Base-by-base conservation (phyloP, 2,888 invertebrate genomes). In the Agriopis leucophaearia region DNA sequence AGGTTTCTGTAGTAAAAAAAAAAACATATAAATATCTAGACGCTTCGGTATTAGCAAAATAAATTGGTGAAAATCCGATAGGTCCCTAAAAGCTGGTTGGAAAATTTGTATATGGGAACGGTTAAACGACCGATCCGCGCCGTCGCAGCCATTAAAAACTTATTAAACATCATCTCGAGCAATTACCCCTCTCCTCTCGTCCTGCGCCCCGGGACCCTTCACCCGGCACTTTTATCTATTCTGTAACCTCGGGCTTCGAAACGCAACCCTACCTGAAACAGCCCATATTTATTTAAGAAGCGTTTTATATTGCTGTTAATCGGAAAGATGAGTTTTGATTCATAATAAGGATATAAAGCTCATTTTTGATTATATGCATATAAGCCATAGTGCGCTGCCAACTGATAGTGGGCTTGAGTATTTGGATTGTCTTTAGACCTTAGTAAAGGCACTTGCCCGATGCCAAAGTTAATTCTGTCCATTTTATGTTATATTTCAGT, bases 141-240 rank as follows among this genome's bases (percentile, higher is more conserved):
- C 90, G 88, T 88, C 86, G 90, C 88, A 88, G 94, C 95, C 94
- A 95, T 95, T 95, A 95, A 95, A 95, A 95, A 95, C 94, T 95
- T 95, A 95, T 95, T 95, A 95, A 95, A 95, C 95, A 95, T 95
- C 94, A 95, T 95, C 95, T 94, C 95, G 90, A 88, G 92, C 95
- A 95, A 95, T 95, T 95, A 95, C 94, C 88, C 63, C 62, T 52
- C 44, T 9, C 45, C 12, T 45, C 45, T 44, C 18, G 15, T 38
- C 57, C 65, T 44, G 50, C 40, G 51, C 68, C 69, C 64, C 56
- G 55, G 63, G 27, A 56, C 59, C 60, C 68, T 67, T 67, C 60
- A 48, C 48, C 18, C 13, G 38, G 18, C 38, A 48, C 48, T 38
- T 55, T 27, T 18, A 42, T n/a, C 2, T 55, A 55, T 44, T 55